These are phyloP conservation scores for Acleris sparsana DNA, from an alignment of 2,888 invertebrate genomes.

Conservation along the genomic window DNA sequence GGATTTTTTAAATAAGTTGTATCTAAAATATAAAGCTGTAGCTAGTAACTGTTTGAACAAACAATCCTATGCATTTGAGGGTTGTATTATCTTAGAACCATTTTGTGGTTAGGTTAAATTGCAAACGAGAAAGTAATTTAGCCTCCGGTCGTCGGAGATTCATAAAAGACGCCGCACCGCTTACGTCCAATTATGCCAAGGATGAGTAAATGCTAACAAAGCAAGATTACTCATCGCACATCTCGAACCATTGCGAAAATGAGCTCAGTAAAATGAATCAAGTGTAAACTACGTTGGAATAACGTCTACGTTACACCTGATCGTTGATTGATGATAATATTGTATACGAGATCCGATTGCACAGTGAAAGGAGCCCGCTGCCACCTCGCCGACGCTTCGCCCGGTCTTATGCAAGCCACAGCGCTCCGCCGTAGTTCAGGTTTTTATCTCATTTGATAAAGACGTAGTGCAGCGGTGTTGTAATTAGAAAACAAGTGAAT, in stretches of 20 bases:
- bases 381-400: slow-evolving; percentile 11
- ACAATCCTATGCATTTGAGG: slow-evolving; percentile 35
- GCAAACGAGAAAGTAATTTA: slow-evolving; percentile 45
- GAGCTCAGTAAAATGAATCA: slow-evolving; percentile 3
- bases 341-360: slow-evolving; percentile 20
- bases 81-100: slow-evolving; percentile 45
- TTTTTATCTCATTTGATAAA: slow-evolving; percentile 37
- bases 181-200: slow-evolving; percentile 45
- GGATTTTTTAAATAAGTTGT: neutral
- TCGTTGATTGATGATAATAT: slow-evolving; percentile 25
- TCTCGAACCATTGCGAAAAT: slow-evolving; percentile 9
- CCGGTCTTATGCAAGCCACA: slow-evolving; percentile 31
- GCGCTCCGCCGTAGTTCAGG: slow-evolving; percentile 34
- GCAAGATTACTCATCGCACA: slow-evolving; percentile 28
- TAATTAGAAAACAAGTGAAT: slow-evolving; percentile 30
- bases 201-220: slow-evolving; percentile 27
- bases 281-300: neutral
- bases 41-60: neutral
- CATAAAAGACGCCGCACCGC: slow-evolving; percentile 20
- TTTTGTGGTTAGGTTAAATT: slow-evolving; percentile 63
- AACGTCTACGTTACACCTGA: slow-evolving; percentile 12
- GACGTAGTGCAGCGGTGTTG: slow-evolving; percentile 33
- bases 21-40: neutral
- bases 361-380: slow-evolving; percentile 32
- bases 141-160: slow-evolving; percentile 33